Evolutionary conservation across 2,113 vertebrate species (phyloP).

Genomic region (Crypturellus undulatus): DNA sequence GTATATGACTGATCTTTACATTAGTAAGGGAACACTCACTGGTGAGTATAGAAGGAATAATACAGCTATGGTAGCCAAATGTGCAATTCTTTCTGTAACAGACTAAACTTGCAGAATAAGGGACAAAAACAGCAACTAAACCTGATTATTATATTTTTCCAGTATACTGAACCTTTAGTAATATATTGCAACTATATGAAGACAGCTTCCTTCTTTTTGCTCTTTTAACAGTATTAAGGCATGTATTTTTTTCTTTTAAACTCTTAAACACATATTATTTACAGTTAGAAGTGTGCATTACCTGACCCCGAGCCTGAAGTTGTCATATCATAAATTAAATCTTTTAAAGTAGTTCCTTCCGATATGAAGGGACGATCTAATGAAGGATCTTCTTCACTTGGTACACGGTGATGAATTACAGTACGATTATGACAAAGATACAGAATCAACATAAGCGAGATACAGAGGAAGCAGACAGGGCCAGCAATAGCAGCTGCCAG

Average conservation of each 20-base stretch:
- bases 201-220: not conserved
- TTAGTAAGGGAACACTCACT: not conserved
- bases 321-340: conserved; percentile 99
- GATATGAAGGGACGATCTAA: conserved; percentile 96
- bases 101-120: not conserved
- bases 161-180: not conserved
- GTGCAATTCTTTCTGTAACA: not conserved
- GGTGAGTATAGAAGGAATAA: not conserved
- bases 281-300: conserved; percentile 47
- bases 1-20: not conserved
- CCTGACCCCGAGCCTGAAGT: conserved; percentile 97
- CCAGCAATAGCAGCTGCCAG: conserved; percentile 94
- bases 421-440: conserved; percentile 94
- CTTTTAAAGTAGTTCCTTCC: conserved; percentile 94
- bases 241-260: no score
- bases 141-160: not conserved
- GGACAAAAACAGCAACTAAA: not conserved
- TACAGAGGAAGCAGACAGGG: conserved; percentile 94
- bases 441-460: conserved; percentile 91
- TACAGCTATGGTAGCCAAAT: not conserved
- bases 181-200: not conserved
- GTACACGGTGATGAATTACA: conserved; percentile 93
- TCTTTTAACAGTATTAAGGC: not conserved
- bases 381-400: conserved; percentile 94
- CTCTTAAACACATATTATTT: not conserved